phyloP scores from a whole-genome alignment of 2,888 invertebrate species.

The Sminthurinus aureus region DNA sequence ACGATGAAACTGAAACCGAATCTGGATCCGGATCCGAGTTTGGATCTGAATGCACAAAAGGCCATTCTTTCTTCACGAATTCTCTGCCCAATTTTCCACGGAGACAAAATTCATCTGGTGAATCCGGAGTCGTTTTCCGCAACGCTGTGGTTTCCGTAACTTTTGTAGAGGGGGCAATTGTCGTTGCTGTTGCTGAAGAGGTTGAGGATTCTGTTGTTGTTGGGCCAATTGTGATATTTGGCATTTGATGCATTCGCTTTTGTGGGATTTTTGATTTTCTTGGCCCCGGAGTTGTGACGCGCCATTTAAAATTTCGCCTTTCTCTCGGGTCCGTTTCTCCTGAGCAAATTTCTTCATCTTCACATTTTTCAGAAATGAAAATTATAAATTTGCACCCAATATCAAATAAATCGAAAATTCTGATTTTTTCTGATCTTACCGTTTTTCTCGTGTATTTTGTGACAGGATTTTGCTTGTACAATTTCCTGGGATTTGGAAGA shows the following conservation, averaged over 20 bases:
- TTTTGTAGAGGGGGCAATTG: not conserved
- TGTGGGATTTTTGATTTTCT: not conserved
- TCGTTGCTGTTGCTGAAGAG: not conserved
- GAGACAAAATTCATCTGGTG: slow-evolving; percentile 20
- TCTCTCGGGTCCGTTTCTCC: too few relatives aligned
- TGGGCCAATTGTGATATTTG: not conserved
- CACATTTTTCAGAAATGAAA: not conserved
- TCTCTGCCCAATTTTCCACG: slow-evolving; percentile 41
- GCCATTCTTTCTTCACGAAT: slow-evolving; percentile 42
- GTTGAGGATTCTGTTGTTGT: not conserved
- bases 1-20: too few relatives aligned
- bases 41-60: too few relatives aligned
- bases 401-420: not conserved
- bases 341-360: slow-evolving; percentile 11
- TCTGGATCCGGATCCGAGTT: too few relatives aligned
- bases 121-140: not conserved
- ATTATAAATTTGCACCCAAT: not conserved
- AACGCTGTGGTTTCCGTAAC: not conserved
- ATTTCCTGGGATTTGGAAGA: not conserved
- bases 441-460: not conserved
- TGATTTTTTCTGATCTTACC: not conserved
- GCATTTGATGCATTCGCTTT: not conserved
- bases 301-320: too few relatives aligned
- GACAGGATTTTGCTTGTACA: not conserved
- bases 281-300: not conserved